Conservation (phyloP, 2,797 vertebrate species). For the Gambelia wislizenii region DNA sequence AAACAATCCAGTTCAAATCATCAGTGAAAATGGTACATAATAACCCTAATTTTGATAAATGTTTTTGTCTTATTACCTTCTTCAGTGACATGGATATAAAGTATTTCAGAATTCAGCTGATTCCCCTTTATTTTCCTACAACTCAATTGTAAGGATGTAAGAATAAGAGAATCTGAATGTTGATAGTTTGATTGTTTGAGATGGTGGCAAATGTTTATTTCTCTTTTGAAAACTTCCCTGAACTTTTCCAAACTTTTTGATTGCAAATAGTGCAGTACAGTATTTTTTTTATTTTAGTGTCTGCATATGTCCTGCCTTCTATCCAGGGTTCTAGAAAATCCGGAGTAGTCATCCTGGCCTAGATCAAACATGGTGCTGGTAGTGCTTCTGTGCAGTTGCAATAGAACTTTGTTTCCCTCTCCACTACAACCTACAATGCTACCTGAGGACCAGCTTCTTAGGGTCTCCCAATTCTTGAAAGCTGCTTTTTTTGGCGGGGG, state of each 20-base stretch:
- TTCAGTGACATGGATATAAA: conserved; percentile 18
- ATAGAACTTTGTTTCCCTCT: background rate
- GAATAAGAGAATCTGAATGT: background rate
- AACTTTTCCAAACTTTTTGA: background rate
- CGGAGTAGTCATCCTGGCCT: background rate
- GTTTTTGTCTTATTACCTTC: background rate
- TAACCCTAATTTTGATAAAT: background rate
- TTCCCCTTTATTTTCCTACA: conserved; percentile 69
- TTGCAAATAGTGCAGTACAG: background rate
- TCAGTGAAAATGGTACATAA: background rate
- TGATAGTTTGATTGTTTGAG: conserved; percentile 72
- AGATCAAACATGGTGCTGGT: background rate
- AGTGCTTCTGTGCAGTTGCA: background rate
- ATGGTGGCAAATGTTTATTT: background rate
- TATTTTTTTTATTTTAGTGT: no score
- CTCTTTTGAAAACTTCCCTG: background rate
- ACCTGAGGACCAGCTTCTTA: background rate
- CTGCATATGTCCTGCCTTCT: background rate
- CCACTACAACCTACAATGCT: background rate
- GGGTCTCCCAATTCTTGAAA: background rate
- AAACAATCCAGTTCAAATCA: background rate
- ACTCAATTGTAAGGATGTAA: conserved; percentile 33
- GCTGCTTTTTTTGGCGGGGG: background rate
- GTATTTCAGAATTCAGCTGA: conserved; percentile 4
- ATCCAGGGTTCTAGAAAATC: background rate